phyloP scores from a whole-genome alignment of 2,113 vertebrate species.

The Cryptotis parvus region DNA sequence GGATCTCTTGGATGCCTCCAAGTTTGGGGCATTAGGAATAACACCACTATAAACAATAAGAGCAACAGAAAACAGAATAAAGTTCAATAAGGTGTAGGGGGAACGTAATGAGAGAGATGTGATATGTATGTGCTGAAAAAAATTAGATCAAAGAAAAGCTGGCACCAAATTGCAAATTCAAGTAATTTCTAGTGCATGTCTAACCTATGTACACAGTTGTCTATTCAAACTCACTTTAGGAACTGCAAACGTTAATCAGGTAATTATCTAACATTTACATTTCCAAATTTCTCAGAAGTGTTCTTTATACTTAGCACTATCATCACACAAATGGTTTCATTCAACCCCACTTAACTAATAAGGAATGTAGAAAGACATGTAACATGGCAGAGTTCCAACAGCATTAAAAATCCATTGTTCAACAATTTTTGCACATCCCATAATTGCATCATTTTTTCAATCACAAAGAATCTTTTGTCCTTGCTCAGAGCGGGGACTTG shows the following conservation, averaged over 20 bases:
- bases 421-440: not conserved
- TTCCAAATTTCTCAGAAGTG: slow-evolving; percentile 24
- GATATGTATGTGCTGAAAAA: not conserved
- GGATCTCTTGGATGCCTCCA: too few species aligned
- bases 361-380: not conserved
- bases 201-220: slow-evolving; percentile 26
- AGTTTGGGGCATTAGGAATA: too few species aligned
- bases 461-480: not conserved
- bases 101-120: not conserved
- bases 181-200: not conserved
- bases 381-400: not conserved
- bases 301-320: not conserved
- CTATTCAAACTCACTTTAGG: not conserved
- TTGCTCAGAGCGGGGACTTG: too few species aligned
- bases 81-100: not conserved
- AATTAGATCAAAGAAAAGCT: not conserved
- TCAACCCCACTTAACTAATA: slow-evolving; percentile 14
- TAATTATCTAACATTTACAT: slow-evolving; percentile 17
- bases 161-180: slow-evolving; percentile 21
- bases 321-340: not conserved
- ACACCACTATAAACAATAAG: too few species aligned
- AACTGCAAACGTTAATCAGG: not conserved
- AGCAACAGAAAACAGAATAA: not conserved
- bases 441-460: slow-evolving; percentile 24
- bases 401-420: slow-evolving; percentile 10